Base-by-base conservation (phyloP, 1,140 invertebrate genomes). In the Asobara japonica region DNA sequence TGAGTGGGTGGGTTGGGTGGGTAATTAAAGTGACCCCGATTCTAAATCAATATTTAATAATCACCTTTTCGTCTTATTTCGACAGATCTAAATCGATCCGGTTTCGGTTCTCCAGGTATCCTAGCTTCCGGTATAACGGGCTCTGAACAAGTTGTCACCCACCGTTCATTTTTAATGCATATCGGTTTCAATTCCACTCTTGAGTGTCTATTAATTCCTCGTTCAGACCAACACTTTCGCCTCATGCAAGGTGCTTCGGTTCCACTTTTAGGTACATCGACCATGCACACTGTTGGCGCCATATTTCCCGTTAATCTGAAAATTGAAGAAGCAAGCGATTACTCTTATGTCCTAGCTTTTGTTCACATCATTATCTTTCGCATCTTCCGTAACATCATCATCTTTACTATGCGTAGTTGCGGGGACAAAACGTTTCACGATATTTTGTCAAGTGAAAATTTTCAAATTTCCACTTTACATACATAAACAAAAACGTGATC, bases 281-380 rank as follows among this genome's bases (percentile, higher is more conserved):
- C 13, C 60, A 62, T 62, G 27, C 60, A 62, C n/a, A 62, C 10
- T 62, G 60, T 62, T 13, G 60, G 60, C 18, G 60, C 60, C 60
- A 62, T 62, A 30, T 7, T 62, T 5, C 27, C 27, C 16, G 4
- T 16, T 6, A 60, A 62, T 29, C 60, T 62, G 60, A 5, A 31
- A 25, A n/a, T 31, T 62, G 31, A 30, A 62, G 31, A 62, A 30
- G 18, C 5, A 62, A 30, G 29, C n/a, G n/a, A n/a, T n/a, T n/a
- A n/a, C n/a, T n/a, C n/a, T n/a, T n/a, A n/a, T n/a, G n/a, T n/a
- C n/a, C n/a, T n/a, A n/a, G n/a, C n/a, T n/a, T n/a, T n/a, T n/a
- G n/a, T n/a, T n/a, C n/a, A n/a, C n/a, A n/a, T n/a, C n/a, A n/a
- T n/a, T n/a, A n/a, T n/a, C n/a, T n/a, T n/a, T n/a, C n/a, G n/a